Evolutionary conservation across 2,113 vertebrate species (phyloP).

Genomic region (Leptobrachium ailaonicum): DNA sequence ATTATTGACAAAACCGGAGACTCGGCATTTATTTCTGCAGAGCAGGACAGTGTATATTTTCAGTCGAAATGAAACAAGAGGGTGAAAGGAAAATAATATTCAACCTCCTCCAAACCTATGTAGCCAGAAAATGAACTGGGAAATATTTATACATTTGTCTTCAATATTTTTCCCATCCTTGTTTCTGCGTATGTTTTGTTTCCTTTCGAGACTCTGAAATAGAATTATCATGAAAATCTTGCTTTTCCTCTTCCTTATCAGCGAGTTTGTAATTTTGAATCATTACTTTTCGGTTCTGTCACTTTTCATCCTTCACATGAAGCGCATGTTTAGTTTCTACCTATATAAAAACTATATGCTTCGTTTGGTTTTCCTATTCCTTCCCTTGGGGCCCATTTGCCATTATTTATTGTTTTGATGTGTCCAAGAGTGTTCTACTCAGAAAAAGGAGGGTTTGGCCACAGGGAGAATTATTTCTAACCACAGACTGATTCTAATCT

Average conservation of each 20-base stretch:
- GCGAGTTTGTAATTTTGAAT: background rate
- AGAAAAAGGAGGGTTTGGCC: constrained; percentile 34
- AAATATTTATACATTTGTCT: too few species aligned
- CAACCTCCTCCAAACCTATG: too few species aligned
- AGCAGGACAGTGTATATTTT: too few species aligned
- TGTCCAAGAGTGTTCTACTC: constrained; percentile 21
- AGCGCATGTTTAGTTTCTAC: constrained; percentile 22
- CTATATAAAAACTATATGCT: background rate
- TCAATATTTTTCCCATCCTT: too few species aligned
- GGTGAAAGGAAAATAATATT: too few species aligned
- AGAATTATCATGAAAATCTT: background rate
- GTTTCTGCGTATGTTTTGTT: too few species aligned
- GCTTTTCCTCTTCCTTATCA: background rate
- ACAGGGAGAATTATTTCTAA: constrained; percentile 38
- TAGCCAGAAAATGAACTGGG: too few species aligned
- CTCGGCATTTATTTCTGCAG: too few species aligned
- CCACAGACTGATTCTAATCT: constrained; percentile 35
- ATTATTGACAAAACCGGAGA: too few species aligned
- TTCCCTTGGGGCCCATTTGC: constrained; percentile 31
- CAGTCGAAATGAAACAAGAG: too few species aligned
- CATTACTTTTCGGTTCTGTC: background rate
- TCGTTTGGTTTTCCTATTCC: constrained; percentile 1
- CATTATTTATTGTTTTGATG: constrained; percentile 46
- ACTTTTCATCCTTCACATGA: constrained; percentile 14
- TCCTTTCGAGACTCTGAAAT: too few species aligned